A percentile compares a stretch with the other conserved stretches of the same genome.
Conservation (phyloP, 2,113 vertebrate genomes). For the Malurus alboscapulatus region DNA sequence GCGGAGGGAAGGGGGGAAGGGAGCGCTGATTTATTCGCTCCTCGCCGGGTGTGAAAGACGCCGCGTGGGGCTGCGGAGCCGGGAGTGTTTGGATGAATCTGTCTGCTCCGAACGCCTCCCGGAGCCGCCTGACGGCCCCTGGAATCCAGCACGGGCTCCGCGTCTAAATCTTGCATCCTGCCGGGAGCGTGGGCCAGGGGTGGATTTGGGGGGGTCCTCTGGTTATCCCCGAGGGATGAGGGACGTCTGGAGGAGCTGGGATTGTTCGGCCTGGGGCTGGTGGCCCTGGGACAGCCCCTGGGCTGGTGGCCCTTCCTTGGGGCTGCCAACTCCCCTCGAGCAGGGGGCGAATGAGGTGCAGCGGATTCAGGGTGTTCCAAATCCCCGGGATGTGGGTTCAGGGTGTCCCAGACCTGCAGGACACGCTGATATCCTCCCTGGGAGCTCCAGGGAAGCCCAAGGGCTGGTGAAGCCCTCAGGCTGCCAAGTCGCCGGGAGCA, state of each 20-base stretch:
- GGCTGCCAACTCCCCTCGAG: background rate
- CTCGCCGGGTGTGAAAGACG: slow-evolving; percentile 32
- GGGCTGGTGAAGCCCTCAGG: too few species aligned
- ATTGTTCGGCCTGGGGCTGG: accelerated
- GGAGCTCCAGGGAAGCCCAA: background rate
- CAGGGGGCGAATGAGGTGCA: accelerated
- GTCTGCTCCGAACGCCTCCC: slow-evolving; percentile 62
- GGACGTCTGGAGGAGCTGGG: accelerated
- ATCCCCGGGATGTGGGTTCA: background rate
- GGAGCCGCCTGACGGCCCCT: slow-evolving; percentile 63
- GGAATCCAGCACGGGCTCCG: slow-evolving; percentile 65
- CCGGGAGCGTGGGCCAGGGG: background rate
- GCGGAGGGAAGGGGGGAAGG: background rate
- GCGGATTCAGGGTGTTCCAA: too few species aligned
- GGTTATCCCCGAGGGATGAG: accelerated
- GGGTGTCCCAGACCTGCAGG: background rate
- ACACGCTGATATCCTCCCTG: too few species aligned
- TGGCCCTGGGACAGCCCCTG: accelerated
- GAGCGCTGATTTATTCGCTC: slow-evolving; percentile 59
- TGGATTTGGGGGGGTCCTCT: background rate
- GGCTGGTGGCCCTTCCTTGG: background rate
- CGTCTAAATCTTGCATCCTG: slow-evolving; percentile 42
- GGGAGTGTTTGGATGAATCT: slow-evolving; percentile 68
- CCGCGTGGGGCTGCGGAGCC: slow-evolving; percentile 41
- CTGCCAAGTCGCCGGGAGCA: background rate